phyloP scores from a whole-genome alignment of 2,113 vertebrate genomes.

The Sialia sialis region DNA sequence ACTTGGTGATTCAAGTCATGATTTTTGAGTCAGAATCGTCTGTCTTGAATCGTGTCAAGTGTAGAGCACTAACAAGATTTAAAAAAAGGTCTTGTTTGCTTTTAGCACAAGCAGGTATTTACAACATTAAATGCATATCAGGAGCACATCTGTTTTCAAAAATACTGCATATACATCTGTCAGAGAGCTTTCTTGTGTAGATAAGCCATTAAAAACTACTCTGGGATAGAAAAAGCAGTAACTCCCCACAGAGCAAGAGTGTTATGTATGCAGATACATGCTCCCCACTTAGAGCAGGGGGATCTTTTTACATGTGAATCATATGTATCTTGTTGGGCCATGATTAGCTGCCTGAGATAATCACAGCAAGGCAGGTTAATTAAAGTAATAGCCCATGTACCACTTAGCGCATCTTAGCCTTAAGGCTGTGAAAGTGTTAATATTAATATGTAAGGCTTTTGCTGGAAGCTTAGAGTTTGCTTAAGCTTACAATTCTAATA shows the following conservation, averaged over 20 bases:
- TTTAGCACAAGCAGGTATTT: background rate
- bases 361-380: background rate
- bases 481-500: background rate
- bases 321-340: background rate
- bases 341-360: background rate
- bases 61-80: background rate
- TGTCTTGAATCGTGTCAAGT: background rate
- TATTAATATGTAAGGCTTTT: background rate
- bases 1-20: background rate
- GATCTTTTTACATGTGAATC: background rate
- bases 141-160: background rate
- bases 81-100: background rate
- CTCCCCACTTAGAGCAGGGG: background rate
- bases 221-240: background rate
- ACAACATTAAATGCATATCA: background rate
- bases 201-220: background rate
- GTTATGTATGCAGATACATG: background rate
- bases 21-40: background rate
- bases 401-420: background rate
- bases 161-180: background rate
- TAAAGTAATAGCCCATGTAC: background rate
- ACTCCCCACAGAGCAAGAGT: background rate
- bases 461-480: background rate
- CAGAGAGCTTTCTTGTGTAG: background rate
- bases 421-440: background rate